Percentiles rank a stretch among this genome's conserved stretches.
phyloP scores from a whole-genome alignment of 2,888 invertebrate genomes.

The Coronaproctus castanopsis region DNA sequence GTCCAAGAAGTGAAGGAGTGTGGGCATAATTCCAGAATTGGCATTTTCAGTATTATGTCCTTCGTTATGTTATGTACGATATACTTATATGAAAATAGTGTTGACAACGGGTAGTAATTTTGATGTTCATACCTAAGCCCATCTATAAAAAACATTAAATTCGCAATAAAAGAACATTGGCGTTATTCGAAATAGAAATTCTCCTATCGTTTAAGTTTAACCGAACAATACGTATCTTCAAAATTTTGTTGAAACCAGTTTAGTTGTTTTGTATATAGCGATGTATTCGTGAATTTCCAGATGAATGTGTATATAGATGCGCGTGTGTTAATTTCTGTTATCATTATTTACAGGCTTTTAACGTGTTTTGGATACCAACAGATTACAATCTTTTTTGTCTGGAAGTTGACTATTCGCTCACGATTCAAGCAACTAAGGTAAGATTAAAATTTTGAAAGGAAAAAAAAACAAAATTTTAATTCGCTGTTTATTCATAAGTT shows the following conservation, averaged over 20 bases:
- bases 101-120: too few species aligned
- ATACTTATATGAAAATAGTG: too few species aligned
- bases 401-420: conserved; percentile 14
- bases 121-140: too few species aligned
- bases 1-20: too few species aligned
- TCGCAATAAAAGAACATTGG: neutral
- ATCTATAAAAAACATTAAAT: neutral
- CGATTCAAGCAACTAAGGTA: conserved; percentile 10
- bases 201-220: neutral
- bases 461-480: neutral
- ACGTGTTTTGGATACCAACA: conserved; percentile 11
- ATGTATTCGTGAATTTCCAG: neutral
- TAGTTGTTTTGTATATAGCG: neutral
- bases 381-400: conserved; percentile 12
- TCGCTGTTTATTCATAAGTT: neutral
- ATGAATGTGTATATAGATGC: neutral
- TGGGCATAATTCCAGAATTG: too few species aligned
- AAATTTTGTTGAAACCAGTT: neutral
- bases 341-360: conserved; percentile 10
- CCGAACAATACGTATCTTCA: neutral
- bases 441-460: too few species aligned
- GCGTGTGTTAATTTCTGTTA: neutral
- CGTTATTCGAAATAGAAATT: neutral
- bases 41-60: too few species aligned
- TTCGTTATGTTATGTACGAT: too few species aligned